Evolutionary conservation across 1,140 invertebrate species (phyloP).

Genomic region (Caerostris darwini): DNA sequence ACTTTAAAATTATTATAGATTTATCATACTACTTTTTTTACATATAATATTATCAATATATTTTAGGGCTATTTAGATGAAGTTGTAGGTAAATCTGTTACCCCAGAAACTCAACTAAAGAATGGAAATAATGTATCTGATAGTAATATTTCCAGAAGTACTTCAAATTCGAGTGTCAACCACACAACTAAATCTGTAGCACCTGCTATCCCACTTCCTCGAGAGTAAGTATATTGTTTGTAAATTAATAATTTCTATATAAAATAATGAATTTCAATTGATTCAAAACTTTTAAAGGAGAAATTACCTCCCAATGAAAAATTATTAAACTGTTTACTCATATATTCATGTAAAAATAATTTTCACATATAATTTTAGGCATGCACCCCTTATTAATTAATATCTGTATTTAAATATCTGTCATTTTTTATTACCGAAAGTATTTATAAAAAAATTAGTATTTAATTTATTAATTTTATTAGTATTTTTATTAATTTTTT

Average conservation of each 20-base stretch:
- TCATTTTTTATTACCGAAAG: too few species aligned
- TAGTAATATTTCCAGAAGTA: conserved; percentile 91
- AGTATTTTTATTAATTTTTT: too few species aligned
- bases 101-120: conserved; percentile 45
- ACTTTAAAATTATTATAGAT: neutral
- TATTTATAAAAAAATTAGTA: too few species aligned
- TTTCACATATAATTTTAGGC: too few species aligned
- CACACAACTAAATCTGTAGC: conserved; percentile 82
- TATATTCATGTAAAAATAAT: too few species aligned
- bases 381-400: too few species aligned
- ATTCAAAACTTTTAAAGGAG: neutral
- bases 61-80: conserved; percentile 68
- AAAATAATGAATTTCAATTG: neutral
- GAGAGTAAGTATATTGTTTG: conserved; percentile 62
- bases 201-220: conserved; percentile 71
- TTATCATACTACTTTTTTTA: neutral
- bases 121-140: conserved; percentile 86
- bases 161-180: conserved; percentile 93
- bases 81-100: conserved; percentile 52
- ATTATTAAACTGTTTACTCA: too few species aligned
- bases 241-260: neutral
- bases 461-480: too few species aligned
- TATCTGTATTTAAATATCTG: too few species aligned
- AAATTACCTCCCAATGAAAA: neutral
- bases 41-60: neutral